Conservation (phyloP, 2,797 vertebrate genomes). For the Sphenopsis melanotis region DNA sequence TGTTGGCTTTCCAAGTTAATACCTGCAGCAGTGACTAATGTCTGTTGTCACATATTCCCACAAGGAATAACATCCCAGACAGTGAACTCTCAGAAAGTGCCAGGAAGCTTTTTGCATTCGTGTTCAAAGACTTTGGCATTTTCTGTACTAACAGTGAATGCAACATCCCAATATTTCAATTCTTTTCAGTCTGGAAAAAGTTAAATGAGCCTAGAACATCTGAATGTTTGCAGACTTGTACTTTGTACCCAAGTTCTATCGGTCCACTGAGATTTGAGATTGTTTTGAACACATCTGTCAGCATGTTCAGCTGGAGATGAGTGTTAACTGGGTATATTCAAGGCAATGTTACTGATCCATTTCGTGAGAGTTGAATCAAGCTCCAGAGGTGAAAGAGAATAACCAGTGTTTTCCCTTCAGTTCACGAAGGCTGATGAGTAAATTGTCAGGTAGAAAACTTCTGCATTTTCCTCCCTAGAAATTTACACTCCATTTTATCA, state of each 20-base stretch:
- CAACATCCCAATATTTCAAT: neutral
- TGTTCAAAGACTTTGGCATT: neutral
- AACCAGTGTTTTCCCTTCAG: neutral
- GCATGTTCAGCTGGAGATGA: neutral
- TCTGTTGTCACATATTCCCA: slow-evolving; percentile 49
- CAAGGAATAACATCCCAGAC: slow-evolving; percentile 10
- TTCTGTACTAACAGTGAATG: neutral
- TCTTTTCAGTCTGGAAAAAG: neutral
- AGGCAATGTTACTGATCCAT: neutral
- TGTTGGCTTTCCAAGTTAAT: neutral
- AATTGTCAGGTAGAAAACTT: neutral
- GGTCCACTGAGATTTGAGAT: neutral
- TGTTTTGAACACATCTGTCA: neutral
- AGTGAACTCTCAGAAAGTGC: neutral
- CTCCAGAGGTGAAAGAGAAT: neutral
- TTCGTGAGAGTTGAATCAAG: neutral
- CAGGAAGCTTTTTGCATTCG: neutral
- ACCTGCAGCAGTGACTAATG: slow-evolving; percentile 32
- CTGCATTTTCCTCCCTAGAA: neutral
- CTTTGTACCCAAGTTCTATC: neutral
- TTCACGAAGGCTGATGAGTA: neutral
- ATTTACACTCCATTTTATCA: neutral
- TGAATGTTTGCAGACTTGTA: neutral
- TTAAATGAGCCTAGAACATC: neutral
- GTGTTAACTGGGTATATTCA: neutral